Base-by-base conservation (phyloP, 2,888 invertebrate genomes). In the Limenitis camilla region DNA sequence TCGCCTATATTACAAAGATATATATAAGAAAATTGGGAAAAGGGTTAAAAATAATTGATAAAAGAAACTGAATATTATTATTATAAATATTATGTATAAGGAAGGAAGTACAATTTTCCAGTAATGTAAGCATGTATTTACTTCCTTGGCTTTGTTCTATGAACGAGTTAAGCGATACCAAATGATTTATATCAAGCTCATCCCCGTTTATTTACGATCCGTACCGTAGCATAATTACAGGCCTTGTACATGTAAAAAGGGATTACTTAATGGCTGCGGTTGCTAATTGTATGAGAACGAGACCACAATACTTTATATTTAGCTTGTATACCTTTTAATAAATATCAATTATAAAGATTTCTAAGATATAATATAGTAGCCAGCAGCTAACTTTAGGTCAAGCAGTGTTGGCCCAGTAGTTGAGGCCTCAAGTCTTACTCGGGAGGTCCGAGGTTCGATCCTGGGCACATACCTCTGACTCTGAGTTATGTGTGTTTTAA, bases 131-230 rank as follows among this genome's bases (percentile, higher is more conserved):
- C 62, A 60, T 69, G 68, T 78, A 82, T 86, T 82, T 84, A 82
- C 84, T 82, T 81, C 71, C 69, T 69, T 69, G 78, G 82, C 79
- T 81, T 85, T 82, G 82, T 84, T 82, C 78, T 83, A 82, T 81
- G 78, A 79, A 72, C 78, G 81, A 84, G 83, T 82, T 83, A 85
- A 79, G 71, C 74, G 62, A 69, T 72, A 68, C 70, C 77, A 76
- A 85, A 86, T 86, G 85, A 86, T 86, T 87, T 87, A 86, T 81
- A 83, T 76, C 74, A 71, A 74, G 79, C 74, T 84, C 80, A 85
- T 83, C 83, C 86, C 73, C 71, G 60, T 82, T 85, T 84, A 85
- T 87, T 87, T 87, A 86, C 83, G 83, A 72, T 71, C 68, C 77
- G 74, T 74, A 75, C 72, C 73, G 74, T 74, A 72, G 78, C 81